phyloP scores from a whole-genome alignment of 2,888 invertebrate genomes.

The Megastigmus dorsalis region DNA sequence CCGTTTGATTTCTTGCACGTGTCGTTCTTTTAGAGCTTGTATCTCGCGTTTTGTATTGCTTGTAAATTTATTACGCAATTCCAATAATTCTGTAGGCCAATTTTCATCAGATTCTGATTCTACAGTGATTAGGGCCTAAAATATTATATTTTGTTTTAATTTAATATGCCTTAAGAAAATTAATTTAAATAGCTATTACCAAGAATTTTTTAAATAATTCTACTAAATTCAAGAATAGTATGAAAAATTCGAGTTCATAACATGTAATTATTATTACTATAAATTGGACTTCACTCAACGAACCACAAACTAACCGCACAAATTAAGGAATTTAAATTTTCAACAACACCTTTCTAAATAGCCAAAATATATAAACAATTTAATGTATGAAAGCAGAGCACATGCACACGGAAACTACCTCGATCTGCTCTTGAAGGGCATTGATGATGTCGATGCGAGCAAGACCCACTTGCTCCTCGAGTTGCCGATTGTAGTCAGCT shows the following conservation, averaged over 20 bases:
- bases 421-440: slow-evolving; percentile 83
- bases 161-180: not conserved
- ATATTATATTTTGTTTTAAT: not conserved
- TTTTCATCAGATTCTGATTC: slow-evolving; percentile 82
- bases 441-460: slow-evolving; percentile 82
- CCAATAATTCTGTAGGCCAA: slow-evolving; percentile 85
- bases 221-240: too few relatives aligned
- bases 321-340: not conserved
- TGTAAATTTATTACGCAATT: slow-evolving; percentile 83
- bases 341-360: not conserved
- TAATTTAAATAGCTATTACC: not conserved
- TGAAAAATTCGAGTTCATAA: too few relatives aligned
- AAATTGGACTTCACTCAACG: too few relatives aligned
- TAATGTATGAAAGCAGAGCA: not conserved
- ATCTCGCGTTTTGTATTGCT: slow-evolving; percentile 80
- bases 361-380: not conserved
- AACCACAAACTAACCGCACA: too few relatives aligned
- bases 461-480: slow-evolving; percentile 79
- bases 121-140: slow-evolving; percentile 81
- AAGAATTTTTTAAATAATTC: not conserved
- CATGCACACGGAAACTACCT: slow-evolving; percentile 77
- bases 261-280: too few relatives aligned
- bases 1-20: slow-evolving; percentile 79
- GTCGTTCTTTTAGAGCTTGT: slow-evolving; percentile 77
- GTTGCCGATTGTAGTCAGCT: slow-evolving; percentile 68